Evolutionary conservation across 2,888 invertebrate species (phyloP).

Genomic region (Lasioglossum lativentre): DNA sequence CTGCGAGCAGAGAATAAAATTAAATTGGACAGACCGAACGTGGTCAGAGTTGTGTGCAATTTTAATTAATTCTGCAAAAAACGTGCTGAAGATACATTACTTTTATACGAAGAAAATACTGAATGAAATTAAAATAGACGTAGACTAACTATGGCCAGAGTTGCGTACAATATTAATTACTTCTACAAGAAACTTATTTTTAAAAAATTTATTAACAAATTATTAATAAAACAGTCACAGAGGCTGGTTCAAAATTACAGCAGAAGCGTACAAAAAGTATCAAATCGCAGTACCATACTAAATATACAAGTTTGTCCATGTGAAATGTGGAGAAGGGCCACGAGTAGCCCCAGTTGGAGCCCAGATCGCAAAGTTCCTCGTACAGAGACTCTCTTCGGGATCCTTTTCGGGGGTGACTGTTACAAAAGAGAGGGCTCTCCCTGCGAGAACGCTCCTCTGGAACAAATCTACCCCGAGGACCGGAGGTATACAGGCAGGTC

Average conservation of each 20-base stretch:
- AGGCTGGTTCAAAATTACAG: too few relatives aligned
- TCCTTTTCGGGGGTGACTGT: constrained; percentile 53
- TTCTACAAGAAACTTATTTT: not conserved
- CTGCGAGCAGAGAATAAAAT: not conserved
- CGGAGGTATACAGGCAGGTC: constrained; percentile 71
- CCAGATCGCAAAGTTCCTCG: not conserved
- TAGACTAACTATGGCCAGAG: not conserved
- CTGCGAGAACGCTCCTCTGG: constrained; percentile 63
- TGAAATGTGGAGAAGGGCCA: not conserved
- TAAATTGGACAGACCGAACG: not conserved
- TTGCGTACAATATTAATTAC: not conserved
- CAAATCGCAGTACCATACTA: not conserved
- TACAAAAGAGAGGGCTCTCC: constrained; percentile 64
- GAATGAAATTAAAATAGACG: not conserved
- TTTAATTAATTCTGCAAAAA: not conserved
- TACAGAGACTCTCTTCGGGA: constrained; percentile 21
- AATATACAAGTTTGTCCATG: not conserved
- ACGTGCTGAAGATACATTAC: not conserved
- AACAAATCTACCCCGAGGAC: constrained; percentile 78
- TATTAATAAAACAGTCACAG: not conserved
- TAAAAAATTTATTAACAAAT: too few relatives aligned
- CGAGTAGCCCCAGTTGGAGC: not conserved
- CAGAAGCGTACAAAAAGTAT: not conserved
- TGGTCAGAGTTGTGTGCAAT: constrained; percentile 2
- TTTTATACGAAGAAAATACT: not conserved